Evolutionary conservation across 2,888 invertebrate species (phyloP).

Genomic region (Hypena proboscidalis): DNA sequence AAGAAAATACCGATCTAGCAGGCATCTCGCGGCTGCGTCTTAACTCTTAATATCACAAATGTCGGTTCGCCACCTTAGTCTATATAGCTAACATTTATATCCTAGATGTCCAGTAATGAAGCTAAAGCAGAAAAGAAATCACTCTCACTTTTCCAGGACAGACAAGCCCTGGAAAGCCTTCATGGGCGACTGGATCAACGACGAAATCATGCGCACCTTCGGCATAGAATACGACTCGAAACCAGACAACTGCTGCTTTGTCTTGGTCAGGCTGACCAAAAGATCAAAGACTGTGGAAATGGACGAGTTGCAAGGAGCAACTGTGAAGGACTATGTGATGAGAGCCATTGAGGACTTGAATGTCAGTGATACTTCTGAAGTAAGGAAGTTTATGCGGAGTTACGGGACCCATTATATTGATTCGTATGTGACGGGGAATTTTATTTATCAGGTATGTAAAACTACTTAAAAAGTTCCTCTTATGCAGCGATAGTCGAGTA

Average conservation of each 20-base stretch:
- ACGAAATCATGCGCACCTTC: slow-evolving; percentile 92
- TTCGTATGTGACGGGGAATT: slow-evolving; percentile 94
- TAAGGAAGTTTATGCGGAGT: slow-evolving; percentile 91
- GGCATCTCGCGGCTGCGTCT: no score
- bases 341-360: slow-evolving; percentile 87
- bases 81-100: no score
- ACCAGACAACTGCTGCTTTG: slow-evolving; percentile 91
- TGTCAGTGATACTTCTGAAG: slow-evolving; percentile 88
- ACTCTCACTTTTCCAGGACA: slow-evolving; percentile 59
- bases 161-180: slow-evolving; percentile 95
- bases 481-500: no score
- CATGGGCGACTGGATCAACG: slow-evolving; percentile 92
- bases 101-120: no score
- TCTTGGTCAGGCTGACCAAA: slow-evolving; percentile 87
- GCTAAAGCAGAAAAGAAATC: no score
- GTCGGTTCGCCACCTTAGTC: no score
- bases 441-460: slow-evolving; percentile 92
- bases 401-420: slow-evolving; percentile 95
- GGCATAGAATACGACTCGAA: slow-evolving; percentile 88
- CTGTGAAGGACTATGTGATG: slow-evolving; percentile 87
- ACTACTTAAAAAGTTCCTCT: no score
- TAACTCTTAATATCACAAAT: no score
- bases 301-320: slow-evolving; percentile 83
- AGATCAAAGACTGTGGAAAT: slow-evolving; percentile 89
- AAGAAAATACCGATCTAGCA: no score